A percentile compares a stretch with the other conserved stretches of the same genome.
These are phyloP conservation scores for Drosophila jambulina DNA, from an alignment of 1,140 invertebrate genomes.

Conservation along the genomic window DNA sequence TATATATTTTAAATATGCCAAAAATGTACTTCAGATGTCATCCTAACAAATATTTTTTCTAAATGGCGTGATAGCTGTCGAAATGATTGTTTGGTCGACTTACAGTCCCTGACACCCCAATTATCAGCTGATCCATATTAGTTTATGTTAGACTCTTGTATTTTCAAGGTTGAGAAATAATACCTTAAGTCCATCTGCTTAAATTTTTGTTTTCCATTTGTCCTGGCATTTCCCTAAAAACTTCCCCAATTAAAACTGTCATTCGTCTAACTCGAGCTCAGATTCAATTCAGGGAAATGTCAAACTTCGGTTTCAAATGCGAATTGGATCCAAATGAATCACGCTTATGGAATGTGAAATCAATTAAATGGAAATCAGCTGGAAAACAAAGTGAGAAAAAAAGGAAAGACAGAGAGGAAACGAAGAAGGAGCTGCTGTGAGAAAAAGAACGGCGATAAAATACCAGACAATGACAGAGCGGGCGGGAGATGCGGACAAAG, in stretches of 20 bases:
- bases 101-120: conserved; percentile 11
- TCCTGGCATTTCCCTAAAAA: background rate
- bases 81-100: conserved; percentile 13
- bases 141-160: background rate
- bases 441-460: conserved; percentile 36
- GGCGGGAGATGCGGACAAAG: conserved; percentile 37
- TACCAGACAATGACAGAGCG: conserved; percentile 50
- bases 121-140: conserved; percentile 2
- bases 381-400: conserved; percentile 13
- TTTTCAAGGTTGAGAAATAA: background rate
- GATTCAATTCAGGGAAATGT: conserved; percentile 6
- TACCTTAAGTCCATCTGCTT: background rate
- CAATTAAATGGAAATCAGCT: conserved; percentile 73
- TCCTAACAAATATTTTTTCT: background rate
- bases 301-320: conserved; percentile 9
- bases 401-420: conserved; percentile 3
- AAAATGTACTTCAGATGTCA: background rate
- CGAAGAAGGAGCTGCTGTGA: conserved; percentile 7
- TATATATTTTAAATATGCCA: background rate
- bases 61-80: conserved; percentile 12
- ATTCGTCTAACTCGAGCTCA: background rate
- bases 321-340: conserved; percentile 46
- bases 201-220: background rate
- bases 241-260: conserved; percentile 9
- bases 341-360: conserved; percentile 64